Evolutionary conservation across 2,888 invertebrate genomes (phyloP).

Genomic region (Rhagonycha fulva): DNA sequence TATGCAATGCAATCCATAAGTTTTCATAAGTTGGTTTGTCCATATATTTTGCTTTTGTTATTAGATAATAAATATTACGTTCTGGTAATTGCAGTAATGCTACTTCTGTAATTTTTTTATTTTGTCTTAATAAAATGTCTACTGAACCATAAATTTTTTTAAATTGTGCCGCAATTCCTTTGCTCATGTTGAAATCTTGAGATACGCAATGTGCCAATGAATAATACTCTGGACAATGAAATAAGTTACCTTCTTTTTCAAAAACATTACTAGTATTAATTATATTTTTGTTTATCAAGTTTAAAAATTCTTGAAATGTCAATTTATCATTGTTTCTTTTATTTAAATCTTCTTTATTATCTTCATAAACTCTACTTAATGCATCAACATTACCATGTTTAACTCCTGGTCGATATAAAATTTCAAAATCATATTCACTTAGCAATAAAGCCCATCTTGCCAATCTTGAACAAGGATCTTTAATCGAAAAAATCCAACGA

Average conservation of each 20-base stretch:
- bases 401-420: slow-evolving; percentile 38
- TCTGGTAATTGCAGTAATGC: background rate
- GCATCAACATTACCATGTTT: background rate
- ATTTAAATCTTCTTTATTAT: too few relatives aligned
- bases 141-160: background rate
- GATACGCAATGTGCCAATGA: background rate
- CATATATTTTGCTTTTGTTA: background rate
- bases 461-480: slow-evolving; percentile 41
- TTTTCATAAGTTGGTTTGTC: too few relatives aligned
- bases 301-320: background rate
- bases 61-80: background rate
- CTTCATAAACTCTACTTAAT: background rate
- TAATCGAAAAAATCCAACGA: slow-evolving; percentile 41
- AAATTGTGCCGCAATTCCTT: background rate
- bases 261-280: background rate
- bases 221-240: background rate
- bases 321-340: too few relatives aligned
- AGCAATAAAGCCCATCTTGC: slow-evolving; percentile 42
- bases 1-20: background rate
- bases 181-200: background rate
- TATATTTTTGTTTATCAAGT: background rate
- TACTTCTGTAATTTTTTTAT: background rate
- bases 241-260: background rate
- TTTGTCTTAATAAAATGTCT: background rate
- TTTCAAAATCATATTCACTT: slow-evolving; percentile 42